Conservation (phyloP, 2,888 invertebrate species). For the Hermaeophaga mercurialis region DNA sequence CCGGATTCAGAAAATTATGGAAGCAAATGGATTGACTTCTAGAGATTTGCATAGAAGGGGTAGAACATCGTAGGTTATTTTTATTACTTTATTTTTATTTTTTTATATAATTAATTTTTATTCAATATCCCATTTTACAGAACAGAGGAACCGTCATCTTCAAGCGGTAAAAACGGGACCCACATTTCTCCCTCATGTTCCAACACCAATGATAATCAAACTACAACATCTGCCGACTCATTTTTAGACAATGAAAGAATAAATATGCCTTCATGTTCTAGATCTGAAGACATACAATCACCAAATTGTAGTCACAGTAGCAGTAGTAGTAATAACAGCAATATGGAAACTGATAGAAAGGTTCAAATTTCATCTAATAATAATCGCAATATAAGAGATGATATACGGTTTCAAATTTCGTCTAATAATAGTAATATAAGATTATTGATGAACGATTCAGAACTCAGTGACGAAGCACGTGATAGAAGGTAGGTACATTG, state of each 20-base stretch:
- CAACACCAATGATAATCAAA: not conserved
- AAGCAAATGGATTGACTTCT: conserved; percentile 14
- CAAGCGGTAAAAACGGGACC: conserved; percentile 1
- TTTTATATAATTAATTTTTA: too few relatives aligned
- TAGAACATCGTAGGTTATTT: conserved; percentile 1
- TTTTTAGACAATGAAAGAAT: not conserved
- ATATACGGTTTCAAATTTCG: too few relatives aligned
- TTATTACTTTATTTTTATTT: not conserved
- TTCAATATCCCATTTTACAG: too few relatives aligned
- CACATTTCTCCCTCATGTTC: not conserved
- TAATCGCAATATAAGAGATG: not conserved
- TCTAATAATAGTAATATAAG: not conserved
- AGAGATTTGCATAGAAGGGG: not conserved
- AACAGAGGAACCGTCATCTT: conserved; percentile 7
- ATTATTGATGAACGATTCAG: not conserved
- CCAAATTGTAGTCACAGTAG: not conserved
- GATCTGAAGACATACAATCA: not conserved
- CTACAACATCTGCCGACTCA: not conserved
- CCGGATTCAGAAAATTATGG: conserved; percentile 25
- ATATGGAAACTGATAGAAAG: not conserved
- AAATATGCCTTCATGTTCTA: conserved; percentile 19
- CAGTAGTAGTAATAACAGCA: not conserved
- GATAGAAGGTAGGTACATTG: not conserved
- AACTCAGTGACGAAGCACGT: not conserved
- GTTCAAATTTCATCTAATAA: not conserved